phyloP scores from a whole-genome alignment of 2,797 vertebrate species.

The Poecilia picta region DNA sequence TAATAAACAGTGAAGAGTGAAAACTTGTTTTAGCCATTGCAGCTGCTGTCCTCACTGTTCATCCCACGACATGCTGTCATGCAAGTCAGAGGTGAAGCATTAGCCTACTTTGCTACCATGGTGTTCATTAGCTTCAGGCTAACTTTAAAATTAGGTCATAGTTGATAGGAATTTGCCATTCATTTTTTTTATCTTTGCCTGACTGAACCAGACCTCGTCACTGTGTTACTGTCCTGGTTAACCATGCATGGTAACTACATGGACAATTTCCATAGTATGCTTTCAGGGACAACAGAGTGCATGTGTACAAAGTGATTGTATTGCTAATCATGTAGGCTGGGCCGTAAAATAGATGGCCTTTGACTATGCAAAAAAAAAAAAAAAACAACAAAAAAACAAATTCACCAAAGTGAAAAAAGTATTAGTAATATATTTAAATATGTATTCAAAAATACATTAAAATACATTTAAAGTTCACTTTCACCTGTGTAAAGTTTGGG shows the following conservation, averaged over 20 bases:
- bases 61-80: constrained; percentile 32
- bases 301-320: constrained; percentile 25
- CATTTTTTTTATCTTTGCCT: constrained; percentile 28
- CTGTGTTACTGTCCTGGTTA: constrained; percentile 32
- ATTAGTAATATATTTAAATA: too few relatives aligned
- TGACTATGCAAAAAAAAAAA: constrained; percentile 13
- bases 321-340: constrained; percentile 15
- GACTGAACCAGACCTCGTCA: constrained; percentile 24
- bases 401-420: neutral
- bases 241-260: constrained; percentile 6
- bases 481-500: neutral
- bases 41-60: constrained; percentile 40
- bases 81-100: constrained; percentile 65
- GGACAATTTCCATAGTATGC: constrained; percentile 15
- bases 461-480: neutral
- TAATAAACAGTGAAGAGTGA: constrained; percentile 22
- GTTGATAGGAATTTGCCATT: constrained; percentile 64
- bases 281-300: constrained; percentile 4
- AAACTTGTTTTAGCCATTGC: constrained; percentile 37
- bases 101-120: constrained; percentile 73
- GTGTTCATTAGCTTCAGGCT: constrained; percentile 61
- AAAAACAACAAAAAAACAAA: constrained; percentile 17
- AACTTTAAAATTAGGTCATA: constrained; percentile 70
- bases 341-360: constrained; percentile 18
- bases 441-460: neutral